Percentiles rank a stretch among this genome's conserved stretches.
phyloP scores from a whole-genome alignment of 2,797 vertebrate genomes.

The Threskiornis aethiopicus region DNA sequence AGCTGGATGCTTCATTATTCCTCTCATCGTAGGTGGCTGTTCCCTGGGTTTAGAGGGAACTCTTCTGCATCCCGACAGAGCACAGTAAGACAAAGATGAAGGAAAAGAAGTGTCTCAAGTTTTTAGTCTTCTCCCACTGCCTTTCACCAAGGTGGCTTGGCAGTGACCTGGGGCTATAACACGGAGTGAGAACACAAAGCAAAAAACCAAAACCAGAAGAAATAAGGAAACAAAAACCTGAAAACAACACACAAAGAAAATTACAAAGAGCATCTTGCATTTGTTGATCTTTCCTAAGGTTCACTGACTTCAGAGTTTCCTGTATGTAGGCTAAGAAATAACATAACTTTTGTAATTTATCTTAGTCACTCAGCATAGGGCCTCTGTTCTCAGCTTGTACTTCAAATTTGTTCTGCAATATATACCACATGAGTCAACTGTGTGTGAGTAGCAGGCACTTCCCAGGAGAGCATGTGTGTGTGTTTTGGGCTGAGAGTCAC shows the following conservation, averaged over 20 bases:
- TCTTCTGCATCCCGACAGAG: background rate
- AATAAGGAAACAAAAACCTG: background rate
- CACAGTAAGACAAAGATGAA: background rate
- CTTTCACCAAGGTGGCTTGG: background rate
- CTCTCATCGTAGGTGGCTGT: background rate
- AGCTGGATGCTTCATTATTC: background rate
- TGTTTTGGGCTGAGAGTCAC: conserved; percentile 30
- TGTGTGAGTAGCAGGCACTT: background rate
- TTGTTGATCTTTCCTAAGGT: conserved; percentile 54
- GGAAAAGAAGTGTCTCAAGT: background rate
- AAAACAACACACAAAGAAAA: background rate
- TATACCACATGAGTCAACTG: conserved; percentile 44
- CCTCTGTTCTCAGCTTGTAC: conserved; percentile 50
- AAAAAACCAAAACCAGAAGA: background rate
- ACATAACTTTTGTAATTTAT: conserved; percentile 49
- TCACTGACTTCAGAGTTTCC: conserved; percentile 54
- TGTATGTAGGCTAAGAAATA: conserved; percentile 51
- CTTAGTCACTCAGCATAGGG: conserved; percentile 52
- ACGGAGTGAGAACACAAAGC: background rate
- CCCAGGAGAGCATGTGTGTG: conserved; percentile 27
- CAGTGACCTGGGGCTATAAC: background rate
- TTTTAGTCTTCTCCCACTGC: background rate
- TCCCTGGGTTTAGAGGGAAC: background rate
- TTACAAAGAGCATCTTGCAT: conserved; percentile 29
- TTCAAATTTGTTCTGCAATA: conserved; percentile 32